Evolutionary conservation across 2,888 invertebrate species (phyloP), one percentile per base, ranked within the genome.

Genomic region (Dasypogon diadema): DNA sequence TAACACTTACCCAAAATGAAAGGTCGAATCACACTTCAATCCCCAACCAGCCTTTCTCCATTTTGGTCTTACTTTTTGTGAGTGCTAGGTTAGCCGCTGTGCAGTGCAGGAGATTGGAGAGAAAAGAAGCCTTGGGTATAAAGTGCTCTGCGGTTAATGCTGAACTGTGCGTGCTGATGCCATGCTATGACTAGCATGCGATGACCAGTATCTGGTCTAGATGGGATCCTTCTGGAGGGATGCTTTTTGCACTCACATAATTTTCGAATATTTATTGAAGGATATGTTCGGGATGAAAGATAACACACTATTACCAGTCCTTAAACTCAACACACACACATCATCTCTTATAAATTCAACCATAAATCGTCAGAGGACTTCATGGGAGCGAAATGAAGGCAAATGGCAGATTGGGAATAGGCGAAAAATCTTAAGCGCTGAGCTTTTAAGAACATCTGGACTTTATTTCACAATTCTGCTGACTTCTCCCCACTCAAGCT

Each of bases 241-340:
- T 70, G 54, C 48, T 70, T 65, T 74, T 68, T 75, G 63, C 63
- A 55, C 30, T 75, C n/a, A 54, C 42, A 75, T 68, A 65, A 68
- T 75, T 75, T 75, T 46, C 68, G 68, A 68, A 65, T 65, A 65
- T 68, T 75, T 75, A 75, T 75, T 65, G 55, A 54, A 68, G 68
- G 24, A 37, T 65, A 55, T 65, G 18, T 0, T 26, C 18, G 22
- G 37, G 37, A 74, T 74, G 60, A 74, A 70, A 70, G 65, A 76
- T 74, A 68, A 46, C 56, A 37, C 54, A 76, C 74, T 74, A 76
- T 76, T 70, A 74, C 74, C 51, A 70, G 58, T 46, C 58, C 51
- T 75, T 75, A 70, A 54, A 63, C 30, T 21, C 55, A 22, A 37
- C 48, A 74, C 48, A 21, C n/a, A 55, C 16, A 46, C 51, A 46